These are phyloP conservation scores for Lottia gigantea DNA, from an alignment of 2,888 invertebrate genomes.

Conservation along the genomic window DNA sequence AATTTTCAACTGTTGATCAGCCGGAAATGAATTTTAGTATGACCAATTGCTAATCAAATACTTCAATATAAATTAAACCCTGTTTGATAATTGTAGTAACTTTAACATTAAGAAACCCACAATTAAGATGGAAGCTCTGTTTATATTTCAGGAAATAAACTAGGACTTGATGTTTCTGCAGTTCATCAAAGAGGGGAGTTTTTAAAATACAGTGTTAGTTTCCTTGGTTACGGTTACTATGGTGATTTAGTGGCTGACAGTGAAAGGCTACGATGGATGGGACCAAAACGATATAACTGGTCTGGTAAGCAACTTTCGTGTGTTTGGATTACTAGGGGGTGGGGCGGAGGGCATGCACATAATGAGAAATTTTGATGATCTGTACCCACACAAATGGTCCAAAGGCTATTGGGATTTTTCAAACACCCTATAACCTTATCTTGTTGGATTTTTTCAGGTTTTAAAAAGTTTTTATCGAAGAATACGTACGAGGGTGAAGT, in stretches of 20 bases:
- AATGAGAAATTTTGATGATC: too few relatives aligned
- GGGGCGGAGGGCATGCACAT: neutral
- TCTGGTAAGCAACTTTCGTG: conserved; percentile 72
- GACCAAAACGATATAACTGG: conserved; percentile 84
- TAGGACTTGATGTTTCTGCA: conserved; percentile 82
- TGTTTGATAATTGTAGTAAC: too few relatives aligned
- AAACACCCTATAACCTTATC: neutral
- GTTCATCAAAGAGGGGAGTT: conserved; percentile 75
- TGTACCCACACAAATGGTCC: too few relatives aligned
- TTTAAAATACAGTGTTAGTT: conserved; percentile 79
- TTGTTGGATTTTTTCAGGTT: conserved; percentile 50
- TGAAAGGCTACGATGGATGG: conserved; percentile 86
- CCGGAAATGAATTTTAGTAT: too few relatives aligned
- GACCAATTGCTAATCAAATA: too few relatives aligned
- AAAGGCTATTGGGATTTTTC: too few relatives aligned
- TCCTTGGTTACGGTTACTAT: conserved; percentile 86
- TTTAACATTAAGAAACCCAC: too few relatives aligned
- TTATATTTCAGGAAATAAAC: conserved; percentile 72
- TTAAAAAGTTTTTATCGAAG: conserved; percentile 64
- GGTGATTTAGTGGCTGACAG: conserved; percentile 85
- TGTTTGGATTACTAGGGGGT: neutral
- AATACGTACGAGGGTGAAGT: conserved; percentile 67
- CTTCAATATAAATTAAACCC: too few relatives aligned
- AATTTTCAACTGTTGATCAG: too few relatives aligned
- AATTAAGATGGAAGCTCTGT: too few relatives aligned